Evolutionary conservation across 2,113 vertebrate genomes (phyloP), one percentile per base, ranked within the genome.

Genomic region (Gracilinanus agilis): DNA sequence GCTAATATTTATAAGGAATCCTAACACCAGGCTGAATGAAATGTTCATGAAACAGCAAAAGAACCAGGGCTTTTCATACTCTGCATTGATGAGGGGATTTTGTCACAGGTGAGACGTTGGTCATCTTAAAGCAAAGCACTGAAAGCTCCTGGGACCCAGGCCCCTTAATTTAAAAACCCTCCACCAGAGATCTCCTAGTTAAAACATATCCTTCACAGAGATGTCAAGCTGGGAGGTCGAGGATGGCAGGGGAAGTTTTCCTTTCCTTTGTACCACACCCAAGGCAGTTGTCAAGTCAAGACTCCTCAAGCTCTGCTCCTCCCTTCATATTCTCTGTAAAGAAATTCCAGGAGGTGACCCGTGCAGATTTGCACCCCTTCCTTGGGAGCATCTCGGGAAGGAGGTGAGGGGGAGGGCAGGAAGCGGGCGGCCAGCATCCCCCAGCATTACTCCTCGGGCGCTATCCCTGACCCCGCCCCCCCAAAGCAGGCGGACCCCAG

Each of bases 231-330:
- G 19, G 90, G 90, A 89, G 55, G 54, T 40, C 94, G 93, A 83
- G 90, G 93, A 89, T 0, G 75, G 91, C 90, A 53, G 0, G 29
- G 21, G 44, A 44, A 61, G 54, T 88, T 92, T 89, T 88, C 53
- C 88, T 92, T 89, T 54, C 93, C 90, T 92, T 89, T 54, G 92
- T 6, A 44, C 12, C 90, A 83, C 58, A 44, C 75, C 88, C 93
- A 88, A 12, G 40, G 91, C 90, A 92, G 96, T 40, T 89, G 91
- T 90, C 91, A 90, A 92, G 88, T 55, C 92, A 90, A 94, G 75
- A 92, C 88, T n/a, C 53, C 92, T 93, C 58, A 21, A 0, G 90
- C 90, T 67, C 83, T 34, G 83, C 44, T 93, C 83, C 55, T 91
- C 95, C 90, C 89, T 93, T 61, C 34, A 88, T 56, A 92, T 11